phyloP scores from a whole-genome alignment of 2,888 invertebrate species.

The Stratiomys singularior region DNA sequence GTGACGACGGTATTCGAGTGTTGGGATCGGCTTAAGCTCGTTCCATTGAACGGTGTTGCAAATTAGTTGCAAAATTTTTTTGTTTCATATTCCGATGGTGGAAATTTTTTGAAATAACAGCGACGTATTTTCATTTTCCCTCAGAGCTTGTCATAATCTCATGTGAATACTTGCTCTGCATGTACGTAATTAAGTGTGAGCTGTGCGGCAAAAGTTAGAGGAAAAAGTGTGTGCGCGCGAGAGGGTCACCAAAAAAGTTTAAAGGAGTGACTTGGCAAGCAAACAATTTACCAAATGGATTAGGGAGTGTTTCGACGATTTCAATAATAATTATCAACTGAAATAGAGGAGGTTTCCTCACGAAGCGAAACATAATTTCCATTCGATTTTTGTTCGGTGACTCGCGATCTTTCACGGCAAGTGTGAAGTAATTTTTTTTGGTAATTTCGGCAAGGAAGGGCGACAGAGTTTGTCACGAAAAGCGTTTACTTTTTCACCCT shows the following conservation, averaged over 20 bases:
- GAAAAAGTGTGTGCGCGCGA: constrained; percentile 12
- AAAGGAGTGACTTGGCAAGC: constrained; percentile 30
- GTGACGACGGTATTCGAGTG: constrained; percentile 36
- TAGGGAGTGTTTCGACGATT: constrained; percentile 39
- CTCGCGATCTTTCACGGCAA: background rate
- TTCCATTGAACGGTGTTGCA: constrained; percentile 26
- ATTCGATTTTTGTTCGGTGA: background rate
- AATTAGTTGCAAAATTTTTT: constrained; percentile 8
- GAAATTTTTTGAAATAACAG: constrained; percentile 10
- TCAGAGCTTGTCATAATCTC: constrained; percentile 1
- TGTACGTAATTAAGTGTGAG: constrained; percentile 3
- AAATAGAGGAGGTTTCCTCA: background rate
- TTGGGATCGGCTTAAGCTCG: constrained; percentile 41
- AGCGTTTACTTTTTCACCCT: too few species aligned
- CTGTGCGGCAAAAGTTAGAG: background rate
- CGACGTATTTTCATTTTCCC: background rate
- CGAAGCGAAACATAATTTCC: too few species aligned
- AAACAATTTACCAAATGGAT: constrained; percentile 40
- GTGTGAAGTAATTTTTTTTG: background rate
- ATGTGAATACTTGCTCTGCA: constrained; percentile 8
- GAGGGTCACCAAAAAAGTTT: background rate
- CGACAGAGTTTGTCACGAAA: background rate
- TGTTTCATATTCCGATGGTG: background rate
- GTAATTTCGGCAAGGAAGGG: background rate
- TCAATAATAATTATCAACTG: constrained; percentile 2